Percentiles rank a stretch among this genome's conserved stretches.
phyloP scores from a whole-genome alignment of 2,888 invertebrate species.

The Catocala sponsa region DNA sequence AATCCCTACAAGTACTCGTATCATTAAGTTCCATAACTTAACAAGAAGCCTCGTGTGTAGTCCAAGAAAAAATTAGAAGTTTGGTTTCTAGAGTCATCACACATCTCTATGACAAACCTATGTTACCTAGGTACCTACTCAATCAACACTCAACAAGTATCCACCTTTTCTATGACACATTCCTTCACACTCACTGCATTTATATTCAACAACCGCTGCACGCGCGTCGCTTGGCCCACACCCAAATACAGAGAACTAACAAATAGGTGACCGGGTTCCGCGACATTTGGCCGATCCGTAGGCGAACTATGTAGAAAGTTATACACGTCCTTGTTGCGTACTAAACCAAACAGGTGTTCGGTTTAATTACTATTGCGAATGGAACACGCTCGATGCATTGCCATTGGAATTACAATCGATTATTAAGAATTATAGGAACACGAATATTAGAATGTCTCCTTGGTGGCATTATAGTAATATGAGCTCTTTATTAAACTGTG shows the following conservation, averaged over 20 bases:
- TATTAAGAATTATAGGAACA: neutral
- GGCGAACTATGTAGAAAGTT: constrained; percentile 77
- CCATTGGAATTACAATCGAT: neutral
- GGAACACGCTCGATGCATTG: neutral
- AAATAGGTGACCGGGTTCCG: constrained; percentile 79
- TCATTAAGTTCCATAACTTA: too few relatives aligned
- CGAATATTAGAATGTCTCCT: neutral
- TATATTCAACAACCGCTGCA: constrained; percentile 48
- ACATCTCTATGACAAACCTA: too few relatives aligned
- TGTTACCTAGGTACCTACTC: too few relatives aligned
- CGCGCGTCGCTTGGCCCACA: constrained; percentile 54
- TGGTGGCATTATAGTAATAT: too few relatives aligned
- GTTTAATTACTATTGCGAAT: constrained; percentile 19
- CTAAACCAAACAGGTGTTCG: constrained; percentile 33
- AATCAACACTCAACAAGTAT: too few relatives aligned
- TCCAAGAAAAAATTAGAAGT: too few relatives aligned
- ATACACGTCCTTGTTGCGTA: constrained; percentile 70
- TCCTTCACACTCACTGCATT: constrained; percentile 32
- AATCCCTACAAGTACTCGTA: too few relatives aligned
- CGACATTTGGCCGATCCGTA: constrained; percentile 70
- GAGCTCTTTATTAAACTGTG: too few relatives aligned
- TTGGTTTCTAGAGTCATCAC: too few relatives aligned
- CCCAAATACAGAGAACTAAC: constrained; percentile 60
- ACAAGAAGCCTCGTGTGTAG: too few relatives aligned
- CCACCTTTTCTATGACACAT: constrained; percentile 3